These are phyloP conservation scores for Agelastica alni DNA, from an alignment of 2,888 invertebrate genomes.

Conservation along the genomic window DNA sequence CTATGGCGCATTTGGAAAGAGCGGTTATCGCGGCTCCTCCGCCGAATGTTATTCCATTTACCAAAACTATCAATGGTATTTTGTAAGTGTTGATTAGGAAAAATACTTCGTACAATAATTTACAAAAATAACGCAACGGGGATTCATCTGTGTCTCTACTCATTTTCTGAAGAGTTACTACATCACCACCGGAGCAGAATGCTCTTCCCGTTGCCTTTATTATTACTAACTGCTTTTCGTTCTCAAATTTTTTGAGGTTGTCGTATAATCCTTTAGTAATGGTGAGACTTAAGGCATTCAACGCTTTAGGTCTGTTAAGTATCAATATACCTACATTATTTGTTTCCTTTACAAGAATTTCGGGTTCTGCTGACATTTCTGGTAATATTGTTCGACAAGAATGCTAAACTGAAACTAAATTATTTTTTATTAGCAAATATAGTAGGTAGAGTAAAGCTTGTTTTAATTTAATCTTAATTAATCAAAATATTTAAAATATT, in stretches of 20 bases:
- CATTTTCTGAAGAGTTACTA: neutral
- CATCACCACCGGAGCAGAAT: neutral
- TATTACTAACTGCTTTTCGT: neutral
- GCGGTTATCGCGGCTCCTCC: slow-evolving; percentile 95
- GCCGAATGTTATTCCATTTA: slow-evolving; percentile 58
- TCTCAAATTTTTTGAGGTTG: neutral
- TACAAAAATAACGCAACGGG: neutral
- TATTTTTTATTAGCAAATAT: too few relatives aligned
- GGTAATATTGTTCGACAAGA: too few relatives aligned
- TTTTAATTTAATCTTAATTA: too few relatives aligned
- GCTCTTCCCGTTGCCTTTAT: neutral
- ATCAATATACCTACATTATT: neutral
- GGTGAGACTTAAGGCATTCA: neutral
- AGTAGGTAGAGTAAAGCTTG: too few relatives aligned
- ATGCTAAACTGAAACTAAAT: too few relatives aligned
- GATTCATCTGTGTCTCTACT: neutral
- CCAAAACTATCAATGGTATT: neutral
- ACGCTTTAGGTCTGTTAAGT: neutral
- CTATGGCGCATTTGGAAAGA: slow-evolving; percentile 90
- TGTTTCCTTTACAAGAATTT: neutral
- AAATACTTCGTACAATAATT: neutral
- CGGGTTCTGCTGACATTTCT: too few relatives aligned
- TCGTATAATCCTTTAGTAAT: neutral
- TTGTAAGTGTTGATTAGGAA: neutral
- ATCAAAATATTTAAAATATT: too few relatives aligned